Percentiles rank a stretch among this genome's conserved stretches.
Conservation (phyloP, 1,140 invertebrate genomes). For the Acromyrmex charruanus region DNA sequence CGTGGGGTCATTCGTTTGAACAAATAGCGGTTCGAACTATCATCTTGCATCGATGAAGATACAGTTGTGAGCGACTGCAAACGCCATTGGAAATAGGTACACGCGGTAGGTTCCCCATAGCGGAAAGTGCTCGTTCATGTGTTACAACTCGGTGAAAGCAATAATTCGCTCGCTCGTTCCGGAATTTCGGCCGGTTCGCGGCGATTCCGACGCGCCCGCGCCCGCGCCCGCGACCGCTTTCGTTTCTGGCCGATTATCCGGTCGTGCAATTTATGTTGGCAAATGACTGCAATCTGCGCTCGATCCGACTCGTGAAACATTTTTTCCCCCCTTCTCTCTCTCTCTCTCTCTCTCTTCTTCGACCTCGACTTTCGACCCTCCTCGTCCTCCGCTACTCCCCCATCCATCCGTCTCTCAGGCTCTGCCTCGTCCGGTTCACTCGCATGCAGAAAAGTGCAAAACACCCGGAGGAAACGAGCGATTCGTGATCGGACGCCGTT, state of each 20-base stretch:
- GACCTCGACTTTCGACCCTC: constrained; percentile 35
- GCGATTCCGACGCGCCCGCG: constrained; percentile 62
- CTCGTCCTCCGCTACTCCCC: not conserved
- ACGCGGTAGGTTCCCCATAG: not conserved
- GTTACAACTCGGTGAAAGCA: constrained; percentile 49
- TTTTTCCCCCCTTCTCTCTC: not conserved
- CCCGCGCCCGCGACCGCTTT: constrained; percentile 47
- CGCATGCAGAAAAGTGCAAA: constrained; percentile 78
- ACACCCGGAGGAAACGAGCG: constrained; percentile 76
- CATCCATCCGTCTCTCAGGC: not conserved
- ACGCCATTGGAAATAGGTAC: not conserved
- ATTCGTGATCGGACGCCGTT: constrained; percentile 77
- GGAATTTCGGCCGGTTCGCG: constrained; percentile 66
- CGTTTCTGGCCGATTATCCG: constrained; percentile 71
- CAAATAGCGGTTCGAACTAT: not conserved
- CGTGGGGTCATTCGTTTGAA: not conserved
- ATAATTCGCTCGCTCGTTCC: constrained; percentile 25
- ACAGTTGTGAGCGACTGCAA: not conserved
- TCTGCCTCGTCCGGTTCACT: constrained; percentile 50
- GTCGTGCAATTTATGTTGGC: constrained; percentile 74
- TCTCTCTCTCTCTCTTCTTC: constrained; percentile 9
- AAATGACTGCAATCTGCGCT: constrained; percentile 77
- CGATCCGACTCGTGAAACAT: constrained; percentile 74
- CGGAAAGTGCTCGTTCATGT: constrained; percentile 34
- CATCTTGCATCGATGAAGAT: constrained; percentile 2